Percentiles rank a stretch among this genome's conserved stretches.
phyloP scores from a whole-genome alignment of 1,140 invertebrate species.

The Tyrophagus putrescentiae region DNA sequence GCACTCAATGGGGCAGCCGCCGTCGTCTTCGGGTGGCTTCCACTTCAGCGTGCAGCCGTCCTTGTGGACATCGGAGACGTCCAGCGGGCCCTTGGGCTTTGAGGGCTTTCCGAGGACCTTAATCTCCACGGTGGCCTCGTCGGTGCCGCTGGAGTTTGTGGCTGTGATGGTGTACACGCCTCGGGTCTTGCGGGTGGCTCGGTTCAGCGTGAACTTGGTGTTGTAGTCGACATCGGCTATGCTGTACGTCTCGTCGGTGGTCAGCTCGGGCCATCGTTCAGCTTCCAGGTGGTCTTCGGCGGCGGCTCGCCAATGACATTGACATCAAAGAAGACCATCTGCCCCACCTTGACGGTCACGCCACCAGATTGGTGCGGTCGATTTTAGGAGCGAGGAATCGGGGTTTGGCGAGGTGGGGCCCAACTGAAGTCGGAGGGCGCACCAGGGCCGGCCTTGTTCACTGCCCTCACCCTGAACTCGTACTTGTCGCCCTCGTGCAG shows the following conservation, averaged over 20 bases:
- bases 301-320: constrained; percentile 92
- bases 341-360: constrained; percentile 53
- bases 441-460: constrained; percentile 84
- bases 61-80: constrained; percentile 70
- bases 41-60: constrained; percentile 83
- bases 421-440: constrained; percentile 49
- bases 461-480: constrained; percentile 76
- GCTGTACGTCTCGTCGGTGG: constrained; percentile 56
- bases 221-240: constrained; percentile 74
- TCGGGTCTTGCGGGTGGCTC: constrained; percentile 64
- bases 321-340: constrained; percentile 59
- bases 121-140: constrained; percentile 82
- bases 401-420: constrained; percentile 20
- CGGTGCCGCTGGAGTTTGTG: constrained; percentile 70
- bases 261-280: constrained; percentile 36
- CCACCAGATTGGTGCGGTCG: constrained; percentile 61
- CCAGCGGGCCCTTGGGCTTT: constrained; percentile 38
- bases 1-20: constrained; percentile 75
- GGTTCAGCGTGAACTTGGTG: constrained; percentile 93
- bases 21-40: constrained; percentile 85
- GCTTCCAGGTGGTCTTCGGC: constrained; percentile 61
- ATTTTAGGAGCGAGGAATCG: constrained; percentile 19
- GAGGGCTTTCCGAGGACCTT: constrained; percentile 38
- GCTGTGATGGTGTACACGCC: constrained; percentile 82
- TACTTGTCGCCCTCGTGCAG: constrained; percentile 75